phyloP scores from a whole-genome alignment of 2,888 invertebrate species.

The Brachyptera risi region DNA sequence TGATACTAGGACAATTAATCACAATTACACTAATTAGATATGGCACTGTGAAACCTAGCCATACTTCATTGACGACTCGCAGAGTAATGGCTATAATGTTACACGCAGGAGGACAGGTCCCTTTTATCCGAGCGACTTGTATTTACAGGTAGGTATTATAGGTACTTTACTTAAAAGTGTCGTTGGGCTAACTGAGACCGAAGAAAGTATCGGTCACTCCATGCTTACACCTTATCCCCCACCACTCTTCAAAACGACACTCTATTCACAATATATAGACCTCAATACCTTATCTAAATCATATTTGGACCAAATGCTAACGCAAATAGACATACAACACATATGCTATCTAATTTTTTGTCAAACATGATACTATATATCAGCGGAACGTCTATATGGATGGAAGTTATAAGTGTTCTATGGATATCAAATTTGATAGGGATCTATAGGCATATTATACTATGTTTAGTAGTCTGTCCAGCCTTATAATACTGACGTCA shows the following conservation, averaged over 20 bases:
- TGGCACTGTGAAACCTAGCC: slow-evolving; percentile 4
- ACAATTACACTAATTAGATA: no score
- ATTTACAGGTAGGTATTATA: not conserved
- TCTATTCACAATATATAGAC: not conserved
- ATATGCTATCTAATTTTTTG: no score
- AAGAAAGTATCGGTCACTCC: slow-evolving; percentile 20
- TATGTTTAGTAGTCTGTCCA: not conserved
- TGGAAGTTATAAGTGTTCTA: no score
- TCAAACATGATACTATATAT: no score
- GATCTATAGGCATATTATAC: not conserved
- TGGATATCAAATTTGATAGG: not conserved
- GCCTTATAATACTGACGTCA: slow-evolving; percentile 23
- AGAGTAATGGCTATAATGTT: not conserved
- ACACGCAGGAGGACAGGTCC: not conserved
- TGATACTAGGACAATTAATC: no score
- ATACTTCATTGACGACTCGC: not conserved
- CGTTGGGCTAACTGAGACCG: not conserved
- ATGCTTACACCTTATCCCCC: slow-evolving; percentile 15
- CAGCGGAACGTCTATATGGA: no score
- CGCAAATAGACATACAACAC: no score
- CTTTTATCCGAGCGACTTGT: not conserved
- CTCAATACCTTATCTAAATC: not conserved
- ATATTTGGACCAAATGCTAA: no score
- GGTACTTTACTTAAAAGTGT: slow-evolving; percentile 15
- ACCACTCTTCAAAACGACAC: not conserved